Evolutionary conservation across 2,113 vertebrate genomes (phyloP).

Genomic region (Strigops habroptila): DNA sequence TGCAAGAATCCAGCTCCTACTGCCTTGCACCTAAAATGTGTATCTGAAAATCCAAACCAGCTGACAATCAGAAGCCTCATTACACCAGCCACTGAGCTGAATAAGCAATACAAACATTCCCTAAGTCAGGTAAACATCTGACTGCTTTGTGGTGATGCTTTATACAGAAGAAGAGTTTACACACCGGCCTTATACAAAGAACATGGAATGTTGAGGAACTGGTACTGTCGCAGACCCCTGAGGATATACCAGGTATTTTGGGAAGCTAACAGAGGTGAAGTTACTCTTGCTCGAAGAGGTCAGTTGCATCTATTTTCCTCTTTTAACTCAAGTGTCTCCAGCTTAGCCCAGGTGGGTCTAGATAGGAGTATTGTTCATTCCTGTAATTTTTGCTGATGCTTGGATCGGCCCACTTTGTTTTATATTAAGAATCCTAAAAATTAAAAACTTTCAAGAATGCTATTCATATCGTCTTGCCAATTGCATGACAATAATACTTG

Average conservation of each 20-base stretch:
- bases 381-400: neutral
- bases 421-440: neutral
- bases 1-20: neutral
- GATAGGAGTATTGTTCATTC: neutral
- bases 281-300: neutral
- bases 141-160: neutral
- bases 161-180: neutral
- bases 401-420: neutral
- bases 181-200: neutral
- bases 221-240: neutral
- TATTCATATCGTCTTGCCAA: neutral
- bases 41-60: neutral
- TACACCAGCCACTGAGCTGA: neutral
- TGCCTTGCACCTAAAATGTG: neutral
- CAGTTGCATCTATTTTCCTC: neutral
- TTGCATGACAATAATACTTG: neutral
- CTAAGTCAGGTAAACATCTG: neutral
- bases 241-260: neutral
- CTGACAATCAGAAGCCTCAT: neutral
- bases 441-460: neutral
- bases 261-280: neutral
- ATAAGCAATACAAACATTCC: neutral
- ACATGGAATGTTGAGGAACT: neutral
- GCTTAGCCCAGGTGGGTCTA: neutral
- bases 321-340: neutral